Evolutionary conservation across 2,113 vertebrate species (phyloP), one percentile per base, ranked within the genome.

Genomic region (Pyrgilauda ruficollis): DNA sequence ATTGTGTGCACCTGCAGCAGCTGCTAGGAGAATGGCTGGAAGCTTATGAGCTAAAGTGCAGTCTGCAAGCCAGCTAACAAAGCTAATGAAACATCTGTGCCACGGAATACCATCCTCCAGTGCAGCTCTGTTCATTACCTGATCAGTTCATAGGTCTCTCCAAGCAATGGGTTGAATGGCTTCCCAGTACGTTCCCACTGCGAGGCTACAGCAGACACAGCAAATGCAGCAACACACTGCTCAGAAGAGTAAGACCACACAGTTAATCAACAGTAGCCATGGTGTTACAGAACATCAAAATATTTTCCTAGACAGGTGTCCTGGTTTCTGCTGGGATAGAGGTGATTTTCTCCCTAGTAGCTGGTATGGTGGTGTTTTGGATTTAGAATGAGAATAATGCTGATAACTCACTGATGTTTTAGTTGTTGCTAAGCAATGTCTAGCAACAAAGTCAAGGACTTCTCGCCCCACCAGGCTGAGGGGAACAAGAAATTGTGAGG

Each of bases 121-220:
- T 7, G 33, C 46, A 61, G 7, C 37, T 64, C 64, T 61, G 27
- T 5, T 75, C 81, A 33, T 97, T 97, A 99, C 99, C 99, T 98
- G 95, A 99, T 97, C 80, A 99, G 94, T 95, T 99, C 99, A 13
- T 99, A 99, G 0, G 99, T 99, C 94, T 99, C 99, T 47, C 99
- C 99, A 76, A 99, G 98, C 21, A 99, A 97, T 0, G 99, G 99
- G 96, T 99, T 99, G 97, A 99, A 99, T 1, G 99, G 99, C 92
- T 99, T 99, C 59, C 99, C 99, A 2, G 99, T 99, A 18, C 99
- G 98, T 46, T 99, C 99, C 99, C 99, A 99, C 97, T 99, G 99
- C 1, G 99, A 99, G 11, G 99, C 99, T 22, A 99, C 99, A 19
- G 99, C 99, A 21, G 99, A 99, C 63, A 99, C 99, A 7, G 99